Evolutionary conservation across 2,888 invertebrate species (phyloP).

Genomic region (Fragum whitleyi): DNA sequence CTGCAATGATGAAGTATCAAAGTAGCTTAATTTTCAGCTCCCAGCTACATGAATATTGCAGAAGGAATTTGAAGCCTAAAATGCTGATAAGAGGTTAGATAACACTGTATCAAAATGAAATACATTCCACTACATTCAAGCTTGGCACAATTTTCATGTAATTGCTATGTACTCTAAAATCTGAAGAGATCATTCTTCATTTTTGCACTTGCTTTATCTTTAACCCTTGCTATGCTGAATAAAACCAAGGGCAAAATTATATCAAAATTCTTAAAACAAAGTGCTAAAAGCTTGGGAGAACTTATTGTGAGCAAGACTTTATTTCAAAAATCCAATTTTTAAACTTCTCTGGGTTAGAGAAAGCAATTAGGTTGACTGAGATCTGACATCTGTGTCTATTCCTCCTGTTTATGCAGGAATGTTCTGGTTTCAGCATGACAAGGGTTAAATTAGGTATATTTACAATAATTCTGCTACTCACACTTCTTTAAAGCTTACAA

Average conservation of each 20-base stretch:
- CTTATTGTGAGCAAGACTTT: too few species aligned
- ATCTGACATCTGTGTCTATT: too few species aligned
- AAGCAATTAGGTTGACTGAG: too few species aligned
- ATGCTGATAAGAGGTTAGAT: constrained; percentile 1
- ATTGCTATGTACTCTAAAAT: neutral
- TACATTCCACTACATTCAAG: constrained; percentile 3
- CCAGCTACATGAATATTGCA: neutral
- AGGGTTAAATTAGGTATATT: too few species aligned
- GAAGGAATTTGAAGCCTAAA: constrained; percentile 8
- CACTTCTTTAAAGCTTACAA: too few species aligned
- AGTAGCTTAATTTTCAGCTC: neutral
- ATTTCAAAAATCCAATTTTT: too few species aligned
- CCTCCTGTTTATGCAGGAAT: too few species aligned
- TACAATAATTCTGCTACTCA: too few species aligned
- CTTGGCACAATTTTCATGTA: neutral
- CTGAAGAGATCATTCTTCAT: neutral
- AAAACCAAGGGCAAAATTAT: neutral
- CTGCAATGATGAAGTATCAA: too few species aligned
- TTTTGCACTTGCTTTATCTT: neutral
- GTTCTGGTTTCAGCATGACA: too few species aligned
- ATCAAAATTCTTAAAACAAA: neutral
- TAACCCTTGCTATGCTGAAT: too few species aligned
- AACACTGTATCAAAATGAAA: constrained; percentile 5
- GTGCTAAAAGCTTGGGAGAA: neutral
- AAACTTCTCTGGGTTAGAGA: too few species aligned